Conservation (phyloP, 2,797 vertebrate species). For the Pangasius sanitwongsei region DNA sequence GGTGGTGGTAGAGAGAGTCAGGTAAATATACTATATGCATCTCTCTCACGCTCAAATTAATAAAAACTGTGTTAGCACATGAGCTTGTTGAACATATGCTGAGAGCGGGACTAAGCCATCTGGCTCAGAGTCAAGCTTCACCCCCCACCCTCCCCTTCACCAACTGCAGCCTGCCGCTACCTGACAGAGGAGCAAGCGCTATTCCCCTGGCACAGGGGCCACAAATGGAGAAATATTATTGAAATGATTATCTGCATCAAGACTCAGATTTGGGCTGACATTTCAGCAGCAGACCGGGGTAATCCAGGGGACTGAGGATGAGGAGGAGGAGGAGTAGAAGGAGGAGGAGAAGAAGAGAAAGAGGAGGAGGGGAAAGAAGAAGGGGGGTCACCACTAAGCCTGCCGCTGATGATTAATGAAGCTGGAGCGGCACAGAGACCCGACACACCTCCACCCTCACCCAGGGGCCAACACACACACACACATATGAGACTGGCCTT, state of each 20-base stretch:
- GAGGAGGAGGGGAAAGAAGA: conserved; percentile 74
- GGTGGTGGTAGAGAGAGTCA: conserved; percentile 69
- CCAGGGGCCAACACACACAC: conserved; percentile 87
- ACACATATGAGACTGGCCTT: conserved; percentile 88
- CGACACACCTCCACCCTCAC: conserved; percentile 96
- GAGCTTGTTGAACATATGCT: conserved; percentile 99
- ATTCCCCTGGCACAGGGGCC: conserved; percentile 97
- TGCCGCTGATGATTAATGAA: conserved; percentile 99
- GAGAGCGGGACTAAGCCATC: conserved; percentile 97
- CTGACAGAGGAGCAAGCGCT: conserved; percentile 99
- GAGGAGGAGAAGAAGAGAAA: conserved; percentile 68
- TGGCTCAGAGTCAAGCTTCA: conserved; percentile 99
- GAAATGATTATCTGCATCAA: conserved; percentile 99
- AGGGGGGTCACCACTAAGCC: conserved; percentile 95
- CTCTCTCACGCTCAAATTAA: conserved; percentile 95
- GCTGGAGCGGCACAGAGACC: conserved; percentile 93
- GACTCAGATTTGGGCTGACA: conserved; percentile 99
- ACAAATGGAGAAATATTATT: conserved; percentile 99
- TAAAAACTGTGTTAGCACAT: conserved; percentile 87
- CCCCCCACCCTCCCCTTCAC: conserved; percentile 76
- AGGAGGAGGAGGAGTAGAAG: conserved; percentile 72
- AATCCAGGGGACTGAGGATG: conserved; percentile 99
- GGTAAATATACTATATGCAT: conserved; percentile 94
- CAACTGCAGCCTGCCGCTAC: conserved; percentile 98
- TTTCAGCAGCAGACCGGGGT: conserved; percentile 97